Percentiles rank a stretch among this genome's conserved stretches.
Evolutionary conservation across 2,888 invertebrate species (phyloP).

Genomic region (Trichopoda pennipes): DNA sequence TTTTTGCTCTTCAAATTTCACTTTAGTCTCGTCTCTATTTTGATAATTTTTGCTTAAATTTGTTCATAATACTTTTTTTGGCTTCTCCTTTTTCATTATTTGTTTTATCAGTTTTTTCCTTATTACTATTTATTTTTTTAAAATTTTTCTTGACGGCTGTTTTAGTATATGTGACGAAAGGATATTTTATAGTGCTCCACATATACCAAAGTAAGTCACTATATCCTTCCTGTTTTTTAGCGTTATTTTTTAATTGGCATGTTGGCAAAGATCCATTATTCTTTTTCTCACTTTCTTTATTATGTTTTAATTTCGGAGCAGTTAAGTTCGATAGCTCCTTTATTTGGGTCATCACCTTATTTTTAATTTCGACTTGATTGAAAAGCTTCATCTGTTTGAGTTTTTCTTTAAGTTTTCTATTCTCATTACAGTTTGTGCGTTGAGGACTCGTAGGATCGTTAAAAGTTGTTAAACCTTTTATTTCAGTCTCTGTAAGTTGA

Average conservation of each 20-base stretch:
- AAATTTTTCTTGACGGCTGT: background rate
- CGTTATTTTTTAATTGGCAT: background rate
- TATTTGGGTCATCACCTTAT: slow-evolving; percentile 19
- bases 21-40: too few species aligned
- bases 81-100: background rate
- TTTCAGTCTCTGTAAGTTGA: background rate
- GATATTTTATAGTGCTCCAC: slow-evolving; percentile 29
- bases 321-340: background rate
- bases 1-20: too few species aligned
- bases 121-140: background rate
- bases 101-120: background rate
- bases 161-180: background rate
- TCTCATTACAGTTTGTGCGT: background rate
- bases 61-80: background rate
- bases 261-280: background rate
- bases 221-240: slow-evolving; percentile 1
- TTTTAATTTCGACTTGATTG: slow-evolving; percentile 17
- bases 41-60: too few species aligned
- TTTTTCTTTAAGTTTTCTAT: background rate
- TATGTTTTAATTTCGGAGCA: slow-evolving; percentile 26
- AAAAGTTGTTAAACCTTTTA: background rate
- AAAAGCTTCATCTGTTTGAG: background rate
- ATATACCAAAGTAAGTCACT: background rate
- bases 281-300: background rate
- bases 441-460: background rate